These are phyloP conservation scores for Hoplias malabaricus DNA, from an alignment of 2,113 vertebrate genomes.

Conservation along the genomic window DNA sequence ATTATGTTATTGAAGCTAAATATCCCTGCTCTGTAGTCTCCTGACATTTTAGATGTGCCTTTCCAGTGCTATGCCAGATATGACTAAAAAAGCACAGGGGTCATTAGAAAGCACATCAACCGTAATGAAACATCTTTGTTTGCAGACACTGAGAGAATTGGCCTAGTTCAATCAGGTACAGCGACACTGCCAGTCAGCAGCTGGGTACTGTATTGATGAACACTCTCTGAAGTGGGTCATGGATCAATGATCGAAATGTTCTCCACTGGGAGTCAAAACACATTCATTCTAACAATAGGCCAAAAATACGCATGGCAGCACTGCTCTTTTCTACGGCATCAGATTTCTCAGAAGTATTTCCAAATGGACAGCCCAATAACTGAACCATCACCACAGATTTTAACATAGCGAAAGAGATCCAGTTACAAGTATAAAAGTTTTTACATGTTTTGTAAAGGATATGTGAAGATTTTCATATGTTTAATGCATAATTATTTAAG, in stretches of 20 bases:
- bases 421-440: no score
- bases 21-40: neutral
- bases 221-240: conserved; percentile 13
- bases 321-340: neutral
- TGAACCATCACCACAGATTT: neutral
- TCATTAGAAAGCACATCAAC: conserved; percentile 16
- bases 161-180: neutral
- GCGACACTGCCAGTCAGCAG: conserved; percentile 1
- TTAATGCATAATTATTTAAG: no score
- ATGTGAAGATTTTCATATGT: no score
- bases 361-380: conserved; percentile 11
- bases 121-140: conserved; percentile 32
- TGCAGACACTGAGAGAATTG: conserved; percentile 18
- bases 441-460: no score
- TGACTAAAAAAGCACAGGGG: neutral
- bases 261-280: conserved; percentile 1
- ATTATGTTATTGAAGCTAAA: neutral
- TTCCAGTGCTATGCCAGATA: neutral
- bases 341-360: neutral
- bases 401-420: no score
- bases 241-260: conserved; percentile 13
- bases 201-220: conserved; percentile 37
- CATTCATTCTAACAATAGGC: neutral
- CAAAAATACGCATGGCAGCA: neutral
- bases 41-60: neutral